These are phyloP conservation scores for Amblyraja radiata DNA, from an alignment of 2,797 vertebrate species.

Conservation along the genomic window DNA sequence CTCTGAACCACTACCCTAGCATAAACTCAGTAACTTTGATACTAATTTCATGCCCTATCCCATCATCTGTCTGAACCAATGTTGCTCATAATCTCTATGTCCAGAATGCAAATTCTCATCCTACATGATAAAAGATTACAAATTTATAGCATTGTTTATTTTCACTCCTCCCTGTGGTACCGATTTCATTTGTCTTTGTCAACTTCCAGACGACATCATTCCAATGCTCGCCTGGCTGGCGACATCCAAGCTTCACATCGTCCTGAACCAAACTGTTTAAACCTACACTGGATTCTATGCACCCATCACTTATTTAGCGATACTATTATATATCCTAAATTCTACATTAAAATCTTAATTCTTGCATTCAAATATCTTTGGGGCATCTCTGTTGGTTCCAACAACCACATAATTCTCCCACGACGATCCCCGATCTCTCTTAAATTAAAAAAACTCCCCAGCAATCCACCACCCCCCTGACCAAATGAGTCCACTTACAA, in stretches of 20 bases:
- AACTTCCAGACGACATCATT: not conserved
- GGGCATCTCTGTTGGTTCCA: not conserved
- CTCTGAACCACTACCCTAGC: not conserved
- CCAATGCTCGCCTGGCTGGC: not conserved
- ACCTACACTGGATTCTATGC: not conserved
- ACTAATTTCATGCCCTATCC: not conserved
- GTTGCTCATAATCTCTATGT: not conserved
- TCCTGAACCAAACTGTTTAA: not conserved
- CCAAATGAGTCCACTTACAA: not conserved
- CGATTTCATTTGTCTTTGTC: not conserved
- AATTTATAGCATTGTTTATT: not conserved
- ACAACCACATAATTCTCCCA: too few species aligned
- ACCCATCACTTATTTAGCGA: not conserved
- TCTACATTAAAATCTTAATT: not conserved
- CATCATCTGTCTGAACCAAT: not conserved
- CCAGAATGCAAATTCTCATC: not conserved
- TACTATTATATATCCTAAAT: too few species aligned
- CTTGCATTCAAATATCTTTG: not conserved
- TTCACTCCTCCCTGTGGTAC: not conserved
- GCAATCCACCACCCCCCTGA: too few species aligned
- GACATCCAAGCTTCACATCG: not conserved
- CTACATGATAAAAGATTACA: not conserved
- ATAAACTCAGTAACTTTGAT: not conserved
- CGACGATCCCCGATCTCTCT: not conserved
- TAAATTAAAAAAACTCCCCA: too few species aligned